These are phyloP conservation scores for Drosophila virilis DNA, from an alignment of 1,140 invertebrate species.

Conservation along the genomic window DNA sequence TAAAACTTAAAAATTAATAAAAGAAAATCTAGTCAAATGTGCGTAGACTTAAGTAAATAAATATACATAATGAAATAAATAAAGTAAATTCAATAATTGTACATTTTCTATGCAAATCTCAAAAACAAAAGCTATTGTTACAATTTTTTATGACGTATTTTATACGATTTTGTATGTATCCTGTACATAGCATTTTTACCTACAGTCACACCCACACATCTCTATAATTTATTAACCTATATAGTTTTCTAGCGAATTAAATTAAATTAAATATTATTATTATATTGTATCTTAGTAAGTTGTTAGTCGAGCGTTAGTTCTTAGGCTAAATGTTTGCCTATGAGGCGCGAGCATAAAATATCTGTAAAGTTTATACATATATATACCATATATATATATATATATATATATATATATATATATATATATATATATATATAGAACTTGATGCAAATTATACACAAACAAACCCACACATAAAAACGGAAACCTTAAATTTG, in stretches of 20 bases:
- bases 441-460: constrained; percentile 49
- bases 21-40: constrained; percentile 62
- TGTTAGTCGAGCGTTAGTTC: constrained; percentile 66
- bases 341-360: constrained; percentile 58
- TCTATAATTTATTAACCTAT: constrained; percentile 43
- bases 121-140: constrained; percentile 61
- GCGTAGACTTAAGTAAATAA: constrained; percentile 68
- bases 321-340: constrained; percentile 59
- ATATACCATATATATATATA: constrained; percentile 39
- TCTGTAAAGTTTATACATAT: constrained; percentile 67
- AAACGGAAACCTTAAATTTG: constrained; percentile 32
- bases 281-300: constrained; percentile 48
- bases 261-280: constrained; percentile 30
- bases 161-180: constrained; percentile 69
- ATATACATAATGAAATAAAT: constrained; percentile 46
- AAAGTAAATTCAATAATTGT: constrained; percentile 66
- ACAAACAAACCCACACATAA: constrained; percentile 30
- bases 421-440: constrained; percentile 48
- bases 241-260: constrained; percentile 64
- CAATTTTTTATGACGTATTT: constrained; percentile 65
- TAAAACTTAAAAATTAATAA: constrained; percentile 45
- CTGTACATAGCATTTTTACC: constrained; percentile 75
- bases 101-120: constrained; percentile 60
- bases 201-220: constrained; percentile 28
- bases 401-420: constrained; percentile 50